Conservation (phyloP, 2,888 invertebrate species). For the Tenthredo notha region DNA sequence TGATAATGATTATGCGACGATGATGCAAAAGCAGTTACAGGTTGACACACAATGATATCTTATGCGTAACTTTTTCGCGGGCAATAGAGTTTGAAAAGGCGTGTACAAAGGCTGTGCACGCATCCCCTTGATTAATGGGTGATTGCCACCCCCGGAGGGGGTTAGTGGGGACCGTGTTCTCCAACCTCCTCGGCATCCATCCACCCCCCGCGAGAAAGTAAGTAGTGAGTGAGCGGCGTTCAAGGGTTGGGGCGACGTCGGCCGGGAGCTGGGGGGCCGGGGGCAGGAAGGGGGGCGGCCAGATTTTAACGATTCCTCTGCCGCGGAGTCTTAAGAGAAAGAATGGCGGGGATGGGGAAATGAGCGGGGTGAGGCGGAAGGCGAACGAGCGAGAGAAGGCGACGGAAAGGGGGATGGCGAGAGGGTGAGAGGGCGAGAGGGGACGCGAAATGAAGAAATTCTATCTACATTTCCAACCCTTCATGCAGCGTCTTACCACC, state of each 20-base stretch:
- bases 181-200: slow-evolving; percentile 60
- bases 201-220: slow-evolving; percentile 69
- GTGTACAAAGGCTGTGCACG: slow-evolving; percentile 56
- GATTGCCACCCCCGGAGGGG: slow-evolving; percentile 61
- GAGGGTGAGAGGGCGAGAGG: slow-evolving; percentile 63
- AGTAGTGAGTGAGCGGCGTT: slow-evolving; percentile 74
- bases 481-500: slow-evolving; percentile 77
- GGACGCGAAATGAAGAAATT: slow-evolving; percentile 83
- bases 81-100: slow-evolving; percentile 53
- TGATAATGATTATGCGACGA: neutral
- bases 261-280: slow-evolving; percentile 60
- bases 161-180: slow-evolving; percentile 56
- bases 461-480: slow-evolving; percentile 82
- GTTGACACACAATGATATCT: neutral
- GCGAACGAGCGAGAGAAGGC: slow-evolving; percentile 58
- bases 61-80: slow-evolving; percentile 20
- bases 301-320: slow-evolving; percentile 79
- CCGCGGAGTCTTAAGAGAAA: slow-evolving; percentile 79
- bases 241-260: slow-evolving; percentile 72
- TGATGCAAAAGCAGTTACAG: neutral
- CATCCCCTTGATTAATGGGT: slow-evolving; percentile 69
- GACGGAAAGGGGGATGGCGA: slow-evolving; percentile 57
- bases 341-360: slow-evolving; percentile 76
- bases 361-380: slow-evolving; percentile 71
- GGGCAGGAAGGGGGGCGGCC: slow-evolving; percentile 72